Percentiles rank a stretch among this genome's conserved stretches.
Conservation (phyloP, 2,797 vertebrate species). For the Lycodopsis pacificus region DNA sequence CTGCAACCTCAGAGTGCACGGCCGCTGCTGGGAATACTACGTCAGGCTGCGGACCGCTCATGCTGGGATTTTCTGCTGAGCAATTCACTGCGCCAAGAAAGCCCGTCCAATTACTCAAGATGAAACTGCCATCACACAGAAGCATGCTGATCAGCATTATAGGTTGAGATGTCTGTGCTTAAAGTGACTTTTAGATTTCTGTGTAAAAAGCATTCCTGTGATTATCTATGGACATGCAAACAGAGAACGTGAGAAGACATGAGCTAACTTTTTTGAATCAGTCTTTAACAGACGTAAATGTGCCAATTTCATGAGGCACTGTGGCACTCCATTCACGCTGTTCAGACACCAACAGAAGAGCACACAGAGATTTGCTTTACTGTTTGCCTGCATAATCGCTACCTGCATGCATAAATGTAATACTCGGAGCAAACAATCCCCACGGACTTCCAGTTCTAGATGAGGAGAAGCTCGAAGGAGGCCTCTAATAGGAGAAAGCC, state of each 20-base stretch:
- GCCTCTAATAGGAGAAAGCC: background rate
- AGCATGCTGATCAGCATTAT: constrained; percentile 40
- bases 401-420: constrained; percentile 68
- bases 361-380: constrained; percentile 18
- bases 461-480: constrained; percentile 29
- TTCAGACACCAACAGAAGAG: constrained; percentile 18
- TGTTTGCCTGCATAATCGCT: constrained; percentile 65
- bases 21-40: constrained; percentile 65
- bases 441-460: constrained; percentile 49
- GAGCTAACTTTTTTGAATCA: constrained; percentile 1
- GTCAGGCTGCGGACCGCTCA: constrained; percentile 54
- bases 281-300: constrained; percentile 16
- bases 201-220: background rate
- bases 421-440: constrained; percentile 62
- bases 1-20: constrained; percentile 52
- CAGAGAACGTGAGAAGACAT: constrained; percentile 7
- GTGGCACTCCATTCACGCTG: constrained; percentile 2
- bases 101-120: constrained; percentile 68
- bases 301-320: constrained; percentile 11
- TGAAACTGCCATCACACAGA: constrained; percentile 46
- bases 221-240: background rate
- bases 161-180: constrained; percentile 32
- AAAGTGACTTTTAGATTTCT: constrained; percentile 21
- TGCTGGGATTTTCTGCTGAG: constrained; percentile 47
- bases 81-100: constrained; percentile 42